Evolutionary conservation across 2,113 vertebrate species (phyloP).

Genomic region (Mobula birostris): DNA sequence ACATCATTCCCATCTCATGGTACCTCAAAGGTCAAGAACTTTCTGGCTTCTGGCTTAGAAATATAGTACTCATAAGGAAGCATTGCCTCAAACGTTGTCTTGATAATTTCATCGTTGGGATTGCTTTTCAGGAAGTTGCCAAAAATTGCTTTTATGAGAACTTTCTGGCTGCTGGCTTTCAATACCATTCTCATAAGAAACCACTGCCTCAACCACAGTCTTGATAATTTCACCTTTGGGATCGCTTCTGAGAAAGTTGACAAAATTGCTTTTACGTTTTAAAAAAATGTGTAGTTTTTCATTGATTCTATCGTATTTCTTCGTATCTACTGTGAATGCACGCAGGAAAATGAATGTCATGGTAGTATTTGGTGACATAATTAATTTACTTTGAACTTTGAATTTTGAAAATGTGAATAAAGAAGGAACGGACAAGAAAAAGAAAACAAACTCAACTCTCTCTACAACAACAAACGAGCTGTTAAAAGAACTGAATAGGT

Average conservation of each 20-base stretch:
- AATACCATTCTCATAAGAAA: neutral
- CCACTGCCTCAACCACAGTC: neutral
- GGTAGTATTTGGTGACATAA: no score
- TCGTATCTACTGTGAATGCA: no score
- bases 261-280: no score
- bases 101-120: neutral
- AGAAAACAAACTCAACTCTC: neutral
- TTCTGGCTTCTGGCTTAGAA: neutral
- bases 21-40: neutral
- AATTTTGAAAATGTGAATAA: neutral
- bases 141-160: no score
- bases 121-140: neutral
- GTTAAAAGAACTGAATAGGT: no score
- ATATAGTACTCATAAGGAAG: neutral
- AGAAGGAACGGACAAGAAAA: neutral
- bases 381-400: no score
- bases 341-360: no score
- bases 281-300: neutral
- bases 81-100: neutral
- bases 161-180: neutral
- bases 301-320: no score
- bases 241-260: neutral
- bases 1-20: neutral
- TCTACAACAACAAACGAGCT: no score
- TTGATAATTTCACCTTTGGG: neutral